Percentiles rank a stretch among this genome's conserved stretches.
Conservation (phyloP, 2,113 vertebrate species). For the Laterallus jamaicensis region DNA sequence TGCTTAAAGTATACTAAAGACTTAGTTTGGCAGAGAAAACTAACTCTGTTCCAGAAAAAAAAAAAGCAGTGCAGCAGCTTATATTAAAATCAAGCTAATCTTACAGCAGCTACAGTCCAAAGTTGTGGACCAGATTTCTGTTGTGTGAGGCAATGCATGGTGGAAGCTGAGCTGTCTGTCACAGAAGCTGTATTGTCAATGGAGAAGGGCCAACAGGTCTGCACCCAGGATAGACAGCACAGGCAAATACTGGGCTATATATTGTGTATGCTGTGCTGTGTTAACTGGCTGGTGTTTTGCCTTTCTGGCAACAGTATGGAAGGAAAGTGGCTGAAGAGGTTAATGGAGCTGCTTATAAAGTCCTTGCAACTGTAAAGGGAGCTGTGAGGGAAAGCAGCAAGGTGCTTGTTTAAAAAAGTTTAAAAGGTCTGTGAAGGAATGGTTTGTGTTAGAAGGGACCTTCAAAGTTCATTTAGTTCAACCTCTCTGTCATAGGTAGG, state of each 20-base stretch:
- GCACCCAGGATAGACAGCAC: rapidly evolving
- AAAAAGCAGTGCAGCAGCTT: background rate
- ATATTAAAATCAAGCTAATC: background rate
- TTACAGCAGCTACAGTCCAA: rapidly evolving
- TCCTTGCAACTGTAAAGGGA: background rate
- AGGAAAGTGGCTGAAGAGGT: background rate
- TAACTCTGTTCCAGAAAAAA: no score
- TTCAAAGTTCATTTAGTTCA: background rate
- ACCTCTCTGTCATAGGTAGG: background rate
- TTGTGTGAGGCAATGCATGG: background rate
- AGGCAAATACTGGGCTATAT: rapidly evolving
- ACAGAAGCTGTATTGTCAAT: background rate
- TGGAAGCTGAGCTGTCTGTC: background rate
- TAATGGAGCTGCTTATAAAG: background rate
- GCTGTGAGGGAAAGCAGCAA: background rate
- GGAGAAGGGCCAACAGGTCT: background rate
- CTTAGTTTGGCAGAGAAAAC: background rate
- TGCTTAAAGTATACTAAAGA: rapidly evolving
- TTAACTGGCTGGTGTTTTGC: background rate
- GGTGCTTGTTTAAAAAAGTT: background rate
- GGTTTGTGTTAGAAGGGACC: background rate
- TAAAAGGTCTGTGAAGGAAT: background rate
- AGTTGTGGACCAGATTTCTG: background rate
- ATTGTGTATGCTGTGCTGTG: background rate
- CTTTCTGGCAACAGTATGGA: background rate